These are phyloP conservation scores for Enteromius mattozi DNA, from an alignment of 2,797 vertebrate genomes.

Conservation along the genomic window DNA sequence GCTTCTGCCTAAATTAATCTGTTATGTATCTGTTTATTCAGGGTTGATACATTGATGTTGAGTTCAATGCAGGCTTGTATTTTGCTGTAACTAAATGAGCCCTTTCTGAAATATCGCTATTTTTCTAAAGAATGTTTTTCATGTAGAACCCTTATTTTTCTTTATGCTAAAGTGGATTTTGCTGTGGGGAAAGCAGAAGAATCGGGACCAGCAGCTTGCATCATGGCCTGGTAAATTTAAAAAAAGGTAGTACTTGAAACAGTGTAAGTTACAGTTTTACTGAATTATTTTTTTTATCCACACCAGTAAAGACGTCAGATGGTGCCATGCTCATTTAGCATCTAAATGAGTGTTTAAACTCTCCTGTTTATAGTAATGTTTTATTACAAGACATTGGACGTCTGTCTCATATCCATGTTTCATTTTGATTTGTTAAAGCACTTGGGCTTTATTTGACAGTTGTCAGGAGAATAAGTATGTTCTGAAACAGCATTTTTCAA, in stretches of 20 bases:
- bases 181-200: conserved; percentile 95
- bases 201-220: conserved; percentile 95
- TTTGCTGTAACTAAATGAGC: conserved; percentile 62
- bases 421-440: conserved; percentile 23
- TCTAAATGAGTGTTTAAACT: conserved; percentile 42
- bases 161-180: conserved; percentile 99
- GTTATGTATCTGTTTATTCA: neutral
- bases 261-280: conserved; percentile 79
- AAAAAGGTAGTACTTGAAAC: conserved; percentile 97
- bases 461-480: conserved; percentile 40
- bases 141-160: conserved; percentile 99
- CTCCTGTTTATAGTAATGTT: conserved; percentile 44
- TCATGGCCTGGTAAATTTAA: conserved; percentile 97
- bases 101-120: conserved; percentile 95
- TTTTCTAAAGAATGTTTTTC: conserved; percentile 85
- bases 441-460: conserved; percentile 28
- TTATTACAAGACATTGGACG: conserved; percentile 48
- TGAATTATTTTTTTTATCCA: conserved; percentile 64
- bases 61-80: conserved; percentile 30
- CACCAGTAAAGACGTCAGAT: conserved; percentile 58
- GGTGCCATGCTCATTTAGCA: conserved; percentile 49
- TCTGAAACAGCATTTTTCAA: conserved; percentile 57
- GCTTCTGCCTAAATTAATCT: conserved; percentile 12
- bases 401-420: conserved; percentile 11
- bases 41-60: neutral